Evolutionary conservation across 2,888 invertebrate species (phyloP), one percentile per base, ranked within the genome.

Genomic region (Ormyrus labotus): DNA sequence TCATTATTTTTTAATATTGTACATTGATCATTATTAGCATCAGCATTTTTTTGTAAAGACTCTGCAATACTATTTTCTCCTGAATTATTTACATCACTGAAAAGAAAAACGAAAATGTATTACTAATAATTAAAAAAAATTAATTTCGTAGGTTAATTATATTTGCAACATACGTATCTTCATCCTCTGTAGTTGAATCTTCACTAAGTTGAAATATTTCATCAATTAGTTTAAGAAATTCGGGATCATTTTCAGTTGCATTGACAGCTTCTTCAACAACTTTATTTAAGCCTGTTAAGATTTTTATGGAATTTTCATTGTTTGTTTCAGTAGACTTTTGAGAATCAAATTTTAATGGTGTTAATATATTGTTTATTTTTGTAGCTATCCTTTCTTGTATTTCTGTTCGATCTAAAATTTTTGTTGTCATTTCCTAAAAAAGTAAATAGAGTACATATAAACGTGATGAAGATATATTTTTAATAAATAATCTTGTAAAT

Each of bases 241-340:
- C 61, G 51, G 81, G 77, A 73, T 81, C 81, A 71, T 69, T 78
- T 81, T 77, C 77, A 70, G 77, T 81, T 34, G 61, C 74, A 74
- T 78, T 67, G 34, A 69, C 11, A 10, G 70, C 78, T 73, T 47
- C 9, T 63, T 77, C 53, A 50, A 81, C 10, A 67, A 53, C 64
- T 61, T 77, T 81, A 73, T 81, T 60, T 7, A 77, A 58, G 9
- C 63, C 63, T 45, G 48, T 10, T 53, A 76, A 9, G 67, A 57
- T 48, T 2, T 34, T 57, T 68, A 57, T 48, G n/a, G 13, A 51
- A 51, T n/a, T 51, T 71, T 61, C 61, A 63, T 57, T 67, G 45
- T 58, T 5, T 48, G 13, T 55, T 45, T 70, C 48, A 65, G 57
- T 19, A 61, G 60, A 53, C 10, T 75, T 70, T 5, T 55, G 50